Percentiles rank a stretch among this genome's conserved stretches.
Evolutionary conservation across 1,140 invertebrate species (phyloP).

Genomic region (Oscheius sp.): DNA sequence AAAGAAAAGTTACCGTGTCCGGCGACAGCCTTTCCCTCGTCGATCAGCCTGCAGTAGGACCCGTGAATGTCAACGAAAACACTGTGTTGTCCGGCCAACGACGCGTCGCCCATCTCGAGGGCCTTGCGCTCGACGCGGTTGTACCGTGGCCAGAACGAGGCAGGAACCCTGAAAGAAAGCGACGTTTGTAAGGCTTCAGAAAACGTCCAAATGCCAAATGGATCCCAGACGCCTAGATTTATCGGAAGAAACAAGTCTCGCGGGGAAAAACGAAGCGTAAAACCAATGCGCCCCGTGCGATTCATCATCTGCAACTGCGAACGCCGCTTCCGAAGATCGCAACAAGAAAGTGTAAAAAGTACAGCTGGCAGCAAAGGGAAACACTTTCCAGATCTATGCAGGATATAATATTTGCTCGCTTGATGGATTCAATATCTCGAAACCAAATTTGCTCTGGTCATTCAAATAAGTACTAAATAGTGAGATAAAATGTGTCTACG

Average conservation of each 20-base stretch:
- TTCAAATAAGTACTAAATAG: too few species aligned
- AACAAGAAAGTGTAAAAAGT: too few species aligned
- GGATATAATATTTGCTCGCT: too few species aligned
- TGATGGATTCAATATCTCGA: too few species aligned
- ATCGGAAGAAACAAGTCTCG: background rate
- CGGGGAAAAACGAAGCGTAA: too few species aligned
- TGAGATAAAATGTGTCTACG: too few species aligned
- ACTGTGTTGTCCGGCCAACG: constrained; percentile 40
- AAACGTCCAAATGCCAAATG: background rate
- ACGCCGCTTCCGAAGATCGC: too few species aligned
- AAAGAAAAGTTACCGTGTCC: constrained; percentile 2
- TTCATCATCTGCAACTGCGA: too few species aligned
- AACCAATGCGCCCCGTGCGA: too few species aligned
- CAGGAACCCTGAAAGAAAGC: constrained; percentile 43
- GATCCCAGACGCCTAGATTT: background rate
- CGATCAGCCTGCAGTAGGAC: constrained; percentile 48
- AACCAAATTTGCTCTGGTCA: too few species aligned
- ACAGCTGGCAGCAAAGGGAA: too few species aligned
- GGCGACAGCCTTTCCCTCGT: constrained; percentile 48
- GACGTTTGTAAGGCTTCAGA: constrained; percentile 25
- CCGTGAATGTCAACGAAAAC: constrained; percentile 58
- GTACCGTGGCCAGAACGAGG: constrained; percentile 57
- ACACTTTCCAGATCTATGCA: too few species aligned
- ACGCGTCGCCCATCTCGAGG: constrained; percentile 50
- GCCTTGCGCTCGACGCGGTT: constrained; percentile 55